phyloP scores from a whole-genome alignment of 2,888 invertebrate genomes.

The Epinotia ramella region DNA sequence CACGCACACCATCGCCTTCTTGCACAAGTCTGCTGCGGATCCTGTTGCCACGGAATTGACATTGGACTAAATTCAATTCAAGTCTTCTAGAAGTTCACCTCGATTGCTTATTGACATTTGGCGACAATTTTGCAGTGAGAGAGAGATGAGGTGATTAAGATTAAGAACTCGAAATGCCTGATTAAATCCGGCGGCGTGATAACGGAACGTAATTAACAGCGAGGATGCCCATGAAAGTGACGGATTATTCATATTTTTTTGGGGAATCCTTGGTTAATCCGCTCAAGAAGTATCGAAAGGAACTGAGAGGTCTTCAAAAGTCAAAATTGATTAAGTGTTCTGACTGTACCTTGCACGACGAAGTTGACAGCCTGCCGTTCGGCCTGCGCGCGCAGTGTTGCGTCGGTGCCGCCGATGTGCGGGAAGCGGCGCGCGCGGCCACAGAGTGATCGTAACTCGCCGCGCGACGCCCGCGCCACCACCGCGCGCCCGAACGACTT shows the following conservation, averaged over 20 bases:
- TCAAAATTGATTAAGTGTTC: background rate
- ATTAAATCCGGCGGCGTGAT: no score
- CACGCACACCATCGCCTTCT: constrained; percentile 72
- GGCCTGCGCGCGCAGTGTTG: constrained; percentile 61
- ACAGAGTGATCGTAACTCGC: constrained; percentile 56
- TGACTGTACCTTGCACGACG: constrained; percentile 52
- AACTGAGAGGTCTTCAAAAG: no score
- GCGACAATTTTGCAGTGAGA: no score
- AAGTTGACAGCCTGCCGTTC: constrained; percentile 46
- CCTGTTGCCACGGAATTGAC: constrained; percentile 56
- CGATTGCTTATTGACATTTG: no score
- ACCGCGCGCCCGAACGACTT: constrained; percentile 67
- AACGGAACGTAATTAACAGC: no score
- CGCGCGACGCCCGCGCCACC: constrained; percentile 57
- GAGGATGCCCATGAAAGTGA: no score
- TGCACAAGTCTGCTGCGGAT: constrained; percentile 82
- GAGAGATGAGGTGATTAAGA: no score
- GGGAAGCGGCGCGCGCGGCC: constrained; percentile 66
- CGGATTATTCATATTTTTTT: no score
- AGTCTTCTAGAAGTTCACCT: no score
- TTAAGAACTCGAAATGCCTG: no score
- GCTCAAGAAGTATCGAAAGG: no score
- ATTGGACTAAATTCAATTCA: background rate
- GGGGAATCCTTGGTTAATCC: no score
- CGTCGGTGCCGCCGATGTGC: constrained; percentile 56